Percentiles rank a stretch among this genome's conserved stretches.
phyloP scores from a whole-genome alignment of 2,888 invertebrate genomes.

The Latrodectus elegans region DNA sequence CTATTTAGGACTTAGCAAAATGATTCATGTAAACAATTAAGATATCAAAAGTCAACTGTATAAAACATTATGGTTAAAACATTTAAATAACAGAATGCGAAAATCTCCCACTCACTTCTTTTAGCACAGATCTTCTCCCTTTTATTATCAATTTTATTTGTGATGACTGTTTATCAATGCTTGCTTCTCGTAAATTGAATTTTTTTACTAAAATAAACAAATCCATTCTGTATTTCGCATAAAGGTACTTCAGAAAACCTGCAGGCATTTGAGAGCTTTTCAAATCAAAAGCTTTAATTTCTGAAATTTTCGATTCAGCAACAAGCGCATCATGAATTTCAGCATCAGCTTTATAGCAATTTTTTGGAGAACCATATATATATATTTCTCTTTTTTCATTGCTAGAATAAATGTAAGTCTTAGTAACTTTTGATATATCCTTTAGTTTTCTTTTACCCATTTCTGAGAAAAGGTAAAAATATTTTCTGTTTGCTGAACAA shows the following conservation, averaged over 20 bases:
- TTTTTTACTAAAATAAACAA: slow-evolving; percentile 35
- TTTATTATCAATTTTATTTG: background rate
- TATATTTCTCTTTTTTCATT: slow-evolving; percentile 20
- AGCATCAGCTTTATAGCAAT: slow-evolving; percentile 22
- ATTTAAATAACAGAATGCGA: too few relatives aligned
- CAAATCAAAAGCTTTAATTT: slow-evolving; percentile 26
- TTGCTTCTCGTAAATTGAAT: slow-evolving; percentile 36
- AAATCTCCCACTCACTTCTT: too few relatives aligned
- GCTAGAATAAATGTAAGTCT: slow-evolving; percentile 33
- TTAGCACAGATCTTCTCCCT: too few relatives aligned
- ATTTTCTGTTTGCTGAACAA: slow-evolving; percentile 24
- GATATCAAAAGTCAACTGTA: background rate
- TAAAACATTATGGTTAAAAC: background rate
- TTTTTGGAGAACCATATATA: slow-evolving; percentile 33
- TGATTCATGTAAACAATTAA: background rate
- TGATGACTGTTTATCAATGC: slow-evolving; percentile 6
- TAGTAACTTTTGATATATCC: slow-evolving; percentile 16
- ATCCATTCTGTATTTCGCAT: slow-evolving; percentile 38
- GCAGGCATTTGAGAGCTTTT: slow-evolving; percentile 25
- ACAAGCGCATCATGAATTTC: slow-evolving; percentile 5
- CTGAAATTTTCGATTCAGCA: background rate
- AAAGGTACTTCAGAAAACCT: slow-evolving; percentile 55
- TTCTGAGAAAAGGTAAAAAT: slow-evolving; percentile 23
- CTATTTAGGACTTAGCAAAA: too few relatives aligned
- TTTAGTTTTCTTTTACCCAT: slow-evolving; percentile 1